Base-by-base conservation (phyloP, 2,888 invertebrate species). In the Agrenia bidenticulata region DNA sequence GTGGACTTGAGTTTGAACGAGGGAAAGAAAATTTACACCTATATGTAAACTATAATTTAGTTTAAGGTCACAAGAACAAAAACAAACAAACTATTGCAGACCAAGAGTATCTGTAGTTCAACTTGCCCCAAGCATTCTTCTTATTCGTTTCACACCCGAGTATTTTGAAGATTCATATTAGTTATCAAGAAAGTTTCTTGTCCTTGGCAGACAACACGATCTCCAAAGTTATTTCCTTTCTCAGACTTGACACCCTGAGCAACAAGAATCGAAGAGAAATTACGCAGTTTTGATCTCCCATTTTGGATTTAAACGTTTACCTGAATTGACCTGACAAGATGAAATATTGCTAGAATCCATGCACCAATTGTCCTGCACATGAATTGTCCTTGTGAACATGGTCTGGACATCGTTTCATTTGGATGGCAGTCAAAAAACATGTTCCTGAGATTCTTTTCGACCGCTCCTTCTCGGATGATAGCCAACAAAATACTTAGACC, bases 71-170 rank as follows among this genome's bases (percentile, higher is more conserved):
- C 11, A 32, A 32, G 32, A 32, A 11, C 5, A n/a, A 11, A 32
- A 32, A 32, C 32, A 32, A 32, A 32, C 32, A 32, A 11, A n/a
- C n/a, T n/a, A n/a, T n/a, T n/a, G n/a, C n/a, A n/a, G 32, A n/a
- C 13, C 9, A 53, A 27, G 21, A 15, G 55, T 27, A 45, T 15
- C 45, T 19, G 21, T 24, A 21, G 51, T 27, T 27, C 54, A 27
- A 2, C 5, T 54, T 54, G 54, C 54, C 54, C 54, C 54, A 19
- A 54, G 54, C 54, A 27, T 5, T 23, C 21, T 53, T 49, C 39
- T 39, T 11, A 17, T 49, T 21, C 49, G 39, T 45, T 21, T 45
- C 45, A 5, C 45, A n/a, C 7, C 15, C 45, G 17, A 45, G 17
- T 45, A 4, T 51, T 24, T 51, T 23, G 17, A 32, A 32, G 32